Evolutionary conservation across 2,113 vertebrate genomes (phyloP).

Genomic region (Prietella phreatophila): DNA sequence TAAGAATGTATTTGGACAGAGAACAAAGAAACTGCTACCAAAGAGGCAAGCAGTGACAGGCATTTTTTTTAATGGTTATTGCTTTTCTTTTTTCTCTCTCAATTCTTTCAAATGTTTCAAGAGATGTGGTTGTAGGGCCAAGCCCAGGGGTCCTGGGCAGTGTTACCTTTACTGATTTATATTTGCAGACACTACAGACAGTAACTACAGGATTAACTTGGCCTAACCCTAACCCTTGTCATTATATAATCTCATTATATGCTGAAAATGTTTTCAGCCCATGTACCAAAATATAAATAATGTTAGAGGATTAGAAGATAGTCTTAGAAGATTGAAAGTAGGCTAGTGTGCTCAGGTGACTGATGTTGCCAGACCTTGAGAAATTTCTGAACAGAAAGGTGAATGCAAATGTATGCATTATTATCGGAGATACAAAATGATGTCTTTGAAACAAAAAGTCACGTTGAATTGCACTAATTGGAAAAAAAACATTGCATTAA

Average conservation of each 20-base stretch:
- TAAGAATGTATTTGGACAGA: constrained; percentile 35
- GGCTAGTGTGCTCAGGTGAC: neutral
- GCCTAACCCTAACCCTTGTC: neutral
- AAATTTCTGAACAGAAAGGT: neutral
- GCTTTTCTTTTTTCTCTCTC: constrained; percentile 27
- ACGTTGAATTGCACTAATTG: too few species aligned
- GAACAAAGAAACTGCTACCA: constrained; percentile 56
- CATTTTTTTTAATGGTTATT: constrained; percentile 46
- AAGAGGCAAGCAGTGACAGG: constrained; percentile 15
- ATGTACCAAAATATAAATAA: neutral
- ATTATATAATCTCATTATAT: neutral
- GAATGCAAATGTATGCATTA: neutral
- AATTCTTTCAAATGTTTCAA: constrained; percentile 41
- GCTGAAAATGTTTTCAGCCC: neutral
- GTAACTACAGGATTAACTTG: neutral
- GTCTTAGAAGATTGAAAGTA: neutral
- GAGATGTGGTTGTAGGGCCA: constrained; percentile 49
- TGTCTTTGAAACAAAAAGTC: too few species aligned
- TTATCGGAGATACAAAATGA: too few species aligned
- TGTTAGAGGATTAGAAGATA: too few species aligned
- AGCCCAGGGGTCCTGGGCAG: constrained; percentile 45
- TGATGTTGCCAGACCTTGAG: neutral
- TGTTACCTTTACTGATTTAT: constrained; percentile 1
- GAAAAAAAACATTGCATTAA: too few species aligned
- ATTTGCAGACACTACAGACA: neutral